Percentiles rank a stretch among this genome's conserved stretches.
phyloP scores from a whole-genome alignment of 1,140 invertebrate genomes.

The Drosophila littoralis region DNA sequence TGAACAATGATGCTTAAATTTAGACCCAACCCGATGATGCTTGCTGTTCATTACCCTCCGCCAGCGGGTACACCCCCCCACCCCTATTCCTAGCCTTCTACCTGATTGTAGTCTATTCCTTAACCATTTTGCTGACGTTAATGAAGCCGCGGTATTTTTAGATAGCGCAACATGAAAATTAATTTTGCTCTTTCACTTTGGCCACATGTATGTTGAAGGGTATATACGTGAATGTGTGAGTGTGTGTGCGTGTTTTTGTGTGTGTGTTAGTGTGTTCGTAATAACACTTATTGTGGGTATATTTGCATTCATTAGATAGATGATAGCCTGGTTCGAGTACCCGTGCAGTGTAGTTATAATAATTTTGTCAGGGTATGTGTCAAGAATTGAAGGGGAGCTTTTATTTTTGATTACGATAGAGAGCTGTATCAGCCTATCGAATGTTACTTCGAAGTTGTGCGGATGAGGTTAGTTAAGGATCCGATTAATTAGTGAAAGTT shows the following conservation, averaged over 20 bases:
- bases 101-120: neutral
- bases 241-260: neutral
- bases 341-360: neutral
- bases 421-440: neutral
- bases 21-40: constrained; percentile 9
- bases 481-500: too few species aligned
- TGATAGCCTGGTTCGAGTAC: constrained; percentile 27
- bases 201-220: constrained; percentile 10
- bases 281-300: constrained; percentile 51
- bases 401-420: neutral
- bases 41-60: neutral
- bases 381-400: neutral
- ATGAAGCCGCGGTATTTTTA: constrained; percentile 49
- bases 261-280: constrained; percentile 25
- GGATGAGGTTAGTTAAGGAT: too few species aligned
- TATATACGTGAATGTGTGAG: neutral
- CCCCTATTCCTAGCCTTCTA: neutral
- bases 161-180: constrained; percentile 48
- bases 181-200: constrained; percentile 42
- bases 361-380: neutral
- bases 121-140: constrained; percentile 29
- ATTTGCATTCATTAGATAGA: constrained; percentile 53
- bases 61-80: too few species aligned
- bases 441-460: too few species aligned
- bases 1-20: constrained; percentile 22